Base-by-base conservation (phyloP, 1,140 invertebrate species). In the Ostrea denselamellosa region DNA sequence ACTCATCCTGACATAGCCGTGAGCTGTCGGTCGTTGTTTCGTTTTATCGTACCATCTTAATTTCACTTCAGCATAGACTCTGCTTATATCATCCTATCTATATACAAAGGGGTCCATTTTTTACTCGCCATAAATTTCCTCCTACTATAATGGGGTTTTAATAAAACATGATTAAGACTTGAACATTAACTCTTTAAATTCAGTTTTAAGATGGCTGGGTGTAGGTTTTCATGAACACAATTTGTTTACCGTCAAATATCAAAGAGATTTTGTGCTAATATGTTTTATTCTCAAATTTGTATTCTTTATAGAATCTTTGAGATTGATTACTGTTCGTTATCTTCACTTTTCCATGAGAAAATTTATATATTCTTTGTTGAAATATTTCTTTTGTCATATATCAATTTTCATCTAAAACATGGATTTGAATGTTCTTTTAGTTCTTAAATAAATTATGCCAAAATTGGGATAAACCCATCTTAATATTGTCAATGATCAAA, bases 221-320 rank as follows among this genome's bases (percentile, higher is more conserved):
- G 68, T 34, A 77, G 68, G 9, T 77, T 77, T 77, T 77, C 68
- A 77, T 77, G 22, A n/a, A 25, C 25, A 77, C 68, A 77, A 77
- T 77, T 77, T 77, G 68, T 77, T 77, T 77, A 28, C 28, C 68
- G 25, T 71, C 68, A 22, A 77, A 77, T 77, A 77, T 77, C 68
- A 77, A 77, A 77, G 68, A 25, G 28, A 77, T 34, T 77, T 34
- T 77, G 68, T 14, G 12, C 10, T 5, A 8, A 28, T 34, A 28
- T 77, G 17, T 77, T 77, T 25, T 28, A 77, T 5, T 44, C 34
- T 44, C 2, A 44, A 44, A 2, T 44, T 44, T 44, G 34, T 44
- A 44, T 44, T 44, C 34, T 44, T 1, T 44, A 44, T 44, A 44
- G 5, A 5, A 44, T 44, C 5, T 44, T 2, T 44, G 34, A 44